phyloP scores from a whole-genome alignment of 2,888 invertebrate genomes.

The Hypomecis atomaria region DNA sequence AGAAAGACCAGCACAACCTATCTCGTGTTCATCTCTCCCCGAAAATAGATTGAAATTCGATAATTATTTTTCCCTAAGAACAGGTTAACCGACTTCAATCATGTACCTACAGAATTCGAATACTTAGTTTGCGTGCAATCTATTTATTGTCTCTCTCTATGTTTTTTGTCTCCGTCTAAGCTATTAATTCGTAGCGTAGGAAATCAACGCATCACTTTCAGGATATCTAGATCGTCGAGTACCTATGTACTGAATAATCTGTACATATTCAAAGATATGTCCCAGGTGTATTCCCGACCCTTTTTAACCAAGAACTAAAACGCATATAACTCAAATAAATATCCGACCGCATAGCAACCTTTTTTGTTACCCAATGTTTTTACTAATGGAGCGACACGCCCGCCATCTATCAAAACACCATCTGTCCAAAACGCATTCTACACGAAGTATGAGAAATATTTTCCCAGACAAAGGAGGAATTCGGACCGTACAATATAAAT shows the following conservation, averaged over 20 bases:
- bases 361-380: constrained; percentile 13
- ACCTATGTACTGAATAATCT: no score
- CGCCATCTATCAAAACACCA: constrained; percentile 27
- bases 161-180: neutral
- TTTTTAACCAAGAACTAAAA: neutral
- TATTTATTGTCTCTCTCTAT: no score
- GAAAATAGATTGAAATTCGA: no score
- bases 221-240: no score
- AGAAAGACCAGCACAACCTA: no score
- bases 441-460: constrained; percentile 20
- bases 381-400: constrained; percentile 19
- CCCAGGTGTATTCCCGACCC: neutral
- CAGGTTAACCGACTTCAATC: no score
- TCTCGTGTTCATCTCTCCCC: no score
- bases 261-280: no score
- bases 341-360: neutral
- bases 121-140: no score
- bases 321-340: constrained; percentile 16
- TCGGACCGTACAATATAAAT: neutral
- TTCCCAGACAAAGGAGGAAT: constrained; percentile 10
- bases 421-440: constrained; percentile 20
- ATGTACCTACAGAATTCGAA: no score
- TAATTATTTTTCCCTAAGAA: no score
- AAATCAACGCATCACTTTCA: no score
- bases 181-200: neutral